Evolutionary conservation across 2,113 vertebrate genomes (phyloP).

Genomic region (Chaetodon auriga): DNA sequence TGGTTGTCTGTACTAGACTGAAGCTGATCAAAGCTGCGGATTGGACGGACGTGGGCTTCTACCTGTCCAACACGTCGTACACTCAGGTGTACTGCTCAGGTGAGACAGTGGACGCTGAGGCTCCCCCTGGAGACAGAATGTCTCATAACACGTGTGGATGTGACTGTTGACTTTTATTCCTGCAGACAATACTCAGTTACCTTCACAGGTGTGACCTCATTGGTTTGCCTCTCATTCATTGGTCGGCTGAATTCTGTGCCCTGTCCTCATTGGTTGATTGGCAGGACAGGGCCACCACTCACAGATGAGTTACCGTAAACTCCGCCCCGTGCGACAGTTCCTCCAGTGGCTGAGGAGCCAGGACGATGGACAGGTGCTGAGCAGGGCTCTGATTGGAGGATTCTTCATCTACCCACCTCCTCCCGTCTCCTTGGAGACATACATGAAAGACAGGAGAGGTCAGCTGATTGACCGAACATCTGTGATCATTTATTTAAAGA

Average conservation of each 20-base stretch:
- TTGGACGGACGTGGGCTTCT: neutral
- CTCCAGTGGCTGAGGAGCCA: slow-evolving; percentile 79
- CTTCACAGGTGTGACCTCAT: neutral
- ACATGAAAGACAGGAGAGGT: slow-evolving; percentile 78
- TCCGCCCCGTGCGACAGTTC: slow-evolving; percentile 72
- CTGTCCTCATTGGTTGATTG: slow-evolving; percentile 17
- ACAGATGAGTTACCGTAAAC: slow-evolving; percentile 78
- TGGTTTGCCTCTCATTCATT: neutral
- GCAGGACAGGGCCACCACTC: slow-evolving; percentile 74
- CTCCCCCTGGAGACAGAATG: no score
- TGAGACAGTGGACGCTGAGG: slow-evolving; percentile 6
- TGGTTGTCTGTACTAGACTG: slow-evolving; percentile 79
- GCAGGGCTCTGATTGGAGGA: slow-evolving; percentile 80
- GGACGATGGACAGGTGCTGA: slow-evolving; percentile 73
- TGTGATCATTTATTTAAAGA: neutral
- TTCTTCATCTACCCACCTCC: slow-evolving; percentile 80
- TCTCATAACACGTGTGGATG: no score
- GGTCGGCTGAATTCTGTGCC: neutral
- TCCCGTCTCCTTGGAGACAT: slow-evolving; percentile 77
- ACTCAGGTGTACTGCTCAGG: slow-evolving; percentile 79
- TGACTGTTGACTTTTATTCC: no score
- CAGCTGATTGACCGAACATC: neutral
- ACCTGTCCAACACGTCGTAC: slow-evolving; percentile 76
- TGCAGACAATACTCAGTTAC: no score
- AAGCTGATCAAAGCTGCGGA: slow-evolving; percentile 57